Evolutionary conservation across 2,113 vertebrate genomes (phyloP), one percentile per base, ranked within the genome.

Genomic region (Ameiurus melas): DNA sequence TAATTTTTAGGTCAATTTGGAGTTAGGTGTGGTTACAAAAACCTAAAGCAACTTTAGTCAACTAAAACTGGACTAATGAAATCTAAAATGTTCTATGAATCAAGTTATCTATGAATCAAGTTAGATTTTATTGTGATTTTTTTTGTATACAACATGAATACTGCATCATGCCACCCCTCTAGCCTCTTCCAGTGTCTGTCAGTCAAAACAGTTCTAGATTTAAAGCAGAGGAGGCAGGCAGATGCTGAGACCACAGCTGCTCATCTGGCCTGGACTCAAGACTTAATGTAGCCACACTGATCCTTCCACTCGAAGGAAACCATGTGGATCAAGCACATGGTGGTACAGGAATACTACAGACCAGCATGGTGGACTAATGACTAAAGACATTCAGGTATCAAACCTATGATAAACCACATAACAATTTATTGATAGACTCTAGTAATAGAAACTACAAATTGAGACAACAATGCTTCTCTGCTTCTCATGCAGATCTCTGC

Each of bases 201-300:
- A 84, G 39, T 66, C 62, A 66, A 47, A 84, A 1, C 36, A 51
- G 43, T 22, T 84, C 33, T n/a, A 68, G 89, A 91, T 91, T 85
- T 85, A 88, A 85, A 86, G 77, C 82, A 87, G 86, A 81, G 64
- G 77, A 90, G 55, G 82, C 89, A 91, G 89, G 87, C 90, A 92
- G 89, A 90, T 86, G 85, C 88, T 89, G 70, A 64, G 58, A 87
- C 89, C 90, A 92, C 55, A 86, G 91, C 90, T 94, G 92, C 90
- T 93, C 87, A 86, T 90, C 84, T 94, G 93, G 94, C 92, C 60
- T 43, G 57, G 60, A 16, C 79, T 91, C 90, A 94, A 92, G 90
- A 93, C 33, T 89, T 93, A 93, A 94, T 91, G 89, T 89, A 92
- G 87, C 89, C 90, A 90, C 85, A 36, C 78, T 83, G 89, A 91